phyloP scores from a whole-genome alignment of 1,140 invertebrate species.

The Melanaphis sacchari region DNA sequence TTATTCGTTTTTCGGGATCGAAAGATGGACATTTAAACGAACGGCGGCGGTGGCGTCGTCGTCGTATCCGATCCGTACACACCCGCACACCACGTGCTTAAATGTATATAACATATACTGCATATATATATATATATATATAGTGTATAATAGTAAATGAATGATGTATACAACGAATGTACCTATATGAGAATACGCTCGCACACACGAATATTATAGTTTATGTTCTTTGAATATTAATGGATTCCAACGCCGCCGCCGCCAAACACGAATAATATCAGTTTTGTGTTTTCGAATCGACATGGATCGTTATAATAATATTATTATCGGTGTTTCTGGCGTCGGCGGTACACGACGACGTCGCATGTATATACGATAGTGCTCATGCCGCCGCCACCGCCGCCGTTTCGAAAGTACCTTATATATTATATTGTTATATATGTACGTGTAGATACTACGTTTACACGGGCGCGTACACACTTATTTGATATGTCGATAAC shows the following conservation, averaged over 20 bases:
- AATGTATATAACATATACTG: not conserved
- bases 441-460: not conserved
- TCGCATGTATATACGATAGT: not conserved
- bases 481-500: slow-evolving; percentile 15
- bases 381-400: not conserved
- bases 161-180: not conserved
- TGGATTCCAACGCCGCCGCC: slow-evolving; percentile 1
- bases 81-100: not conserved
- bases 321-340: not conserved
- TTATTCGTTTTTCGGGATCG: not conserved
- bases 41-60: not conserved
- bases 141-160: not conserved
- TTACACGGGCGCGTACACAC: not conserved
- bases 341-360: not conserved
- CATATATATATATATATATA: not conserved
- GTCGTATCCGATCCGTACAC: not conserved
- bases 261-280: not conserved
- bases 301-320: slow-evolving; percentile 7
- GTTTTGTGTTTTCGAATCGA: slow-evolving; percentile 13
- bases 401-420: not conserved
- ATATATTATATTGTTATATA: not conserved
- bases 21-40: slow-evolving; percentile 29
- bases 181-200: not conserved
- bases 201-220: slow-evolving; percentile 26
- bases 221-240: slow-evolving; percentile 42